Percentiles rank a stretch among this genome's conserved stretches.
These are phyloP conservation scores for Ascaphus truei DNA, from an alignment of 2,113 vertebrate genomes.

Conservation along the genomic window DNA sequence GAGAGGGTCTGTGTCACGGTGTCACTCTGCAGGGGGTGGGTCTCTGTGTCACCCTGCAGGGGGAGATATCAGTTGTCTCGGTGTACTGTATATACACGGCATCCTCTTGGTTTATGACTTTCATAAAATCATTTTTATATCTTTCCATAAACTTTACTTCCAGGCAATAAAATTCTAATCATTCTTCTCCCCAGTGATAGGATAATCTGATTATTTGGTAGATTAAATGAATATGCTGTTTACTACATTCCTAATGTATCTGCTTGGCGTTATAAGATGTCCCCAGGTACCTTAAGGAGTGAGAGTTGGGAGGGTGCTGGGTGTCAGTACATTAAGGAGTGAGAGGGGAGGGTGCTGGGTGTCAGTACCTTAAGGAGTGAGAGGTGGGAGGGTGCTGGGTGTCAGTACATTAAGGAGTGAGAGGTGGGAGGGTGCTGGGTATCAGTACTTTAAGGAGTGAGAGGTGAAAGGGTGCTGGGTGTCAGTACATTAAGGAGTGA, in stretches of 20 bases:
- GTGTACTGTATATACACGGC: background rate
- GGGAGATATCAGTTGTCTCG: no score
- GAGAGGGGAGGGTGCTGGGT: no score
- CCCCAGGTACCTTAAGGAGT: slow-evolving; percentile 3
- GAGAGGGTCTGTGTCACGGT: background rate
- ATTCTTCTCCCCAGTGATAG: slow-evolving; percentile 39
- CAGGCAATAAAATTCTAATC: slow-evolving; percentile 47
- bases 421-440: no score
- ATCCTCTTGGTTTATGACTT: slow-evolving; percentile 26
- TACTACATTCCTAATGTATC: slow-evolving; percentile 32
- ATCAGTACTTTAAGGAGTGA: no score
- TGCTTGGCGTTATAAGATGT: slow-evolving; percentile 19
- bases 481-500: no score
- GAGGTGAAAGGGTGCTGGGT: no score
- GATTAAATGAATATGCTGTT: slow-evolving; percentile 36
- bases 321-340: no score
- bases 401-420: no score
- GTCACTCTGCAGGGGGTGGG: background rate
- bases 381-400: no score
- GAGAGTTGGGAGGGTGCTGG: no score
- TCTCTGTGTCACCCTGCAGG: background rate
- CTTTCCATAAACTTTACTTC: slow-evolving; percentile 55
- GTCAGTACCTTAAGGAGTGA: no score
- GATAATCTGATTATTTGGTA: slow-evolving; percentile 36
- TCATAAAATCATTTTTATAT: slow-evolving; percentile 41